Evolutionary conservation across 2,888 invertebrate genomes (phyloP).

Genomic region (Ommatoiulus sabulosus): DNA sequence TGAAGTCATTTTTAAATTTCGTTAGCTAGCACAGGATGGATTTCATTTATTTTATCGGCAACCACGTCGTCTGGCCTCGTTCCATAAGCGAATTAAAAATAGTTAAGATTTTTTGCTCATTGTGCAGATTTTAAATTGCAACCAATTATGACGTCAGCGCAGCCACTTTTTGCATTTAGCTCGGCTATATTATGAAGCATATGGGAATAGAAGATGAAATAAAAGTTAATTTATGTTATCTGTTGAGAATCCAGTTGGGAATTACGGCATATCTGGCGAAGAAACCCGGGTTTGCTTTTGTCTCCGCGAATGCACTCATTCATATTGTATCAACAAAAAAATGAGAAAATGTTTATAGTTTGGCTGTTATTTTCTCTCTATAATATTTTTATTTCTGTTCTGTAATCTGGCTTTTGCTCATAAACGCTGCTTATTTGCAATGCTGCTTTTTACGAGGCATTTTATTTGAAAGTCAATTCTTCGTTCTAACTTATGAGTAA

Average conservation of each 20-base stretch:
- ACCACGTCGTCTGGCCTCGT: not conserved
- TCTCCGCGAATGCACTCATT: not conserved
- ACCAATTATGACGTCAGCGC: conserved; percentile 30
- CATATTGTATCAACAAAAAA: not conserved
- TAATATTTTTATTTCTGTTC: conserved; percentile 24
- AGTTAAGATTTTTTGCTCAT: conserved; percentile 30
- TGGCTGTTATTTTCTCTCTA: not conserved
- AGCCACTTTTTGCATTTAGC: conserved; percentile 40
- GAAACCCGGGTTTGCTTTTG: conserved; percentile 18
- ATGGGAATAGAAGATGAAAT: conserved; percentile 43
- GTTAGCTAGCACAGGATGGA: not conserved
- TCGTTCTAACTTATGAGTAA: not conserved
- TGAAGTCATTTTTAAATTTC: not conserved
- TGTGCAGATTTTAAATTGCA: conserved; percentile 36
- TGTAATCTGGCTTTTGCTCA: conserved; percentile 38
- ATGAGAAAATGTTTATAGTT: conserved; percentile 27
- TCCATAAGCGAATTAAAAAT: conserved; percentile 2
- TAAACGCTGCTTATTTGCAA: conserved; percentile 35
- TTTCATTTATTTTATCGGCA: not conserved
- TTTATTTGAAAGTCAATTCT: conserved; percentile 15
- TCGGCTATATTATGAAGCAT: conserved; percentile 8
- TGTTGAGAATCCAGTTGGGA: conserved; percentile 36
- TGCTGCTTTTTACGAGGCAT: conserved; percentile 40
- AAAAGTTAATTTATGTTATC: conserved; percentile 42
- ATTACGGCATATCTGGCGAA: not conserved